Percentiles rank a stretch among this genome's conserved stretches.
Conservation (phyloP, 2,797 vertebrate genomes). For the Rhodeus uyekii region DNA sequence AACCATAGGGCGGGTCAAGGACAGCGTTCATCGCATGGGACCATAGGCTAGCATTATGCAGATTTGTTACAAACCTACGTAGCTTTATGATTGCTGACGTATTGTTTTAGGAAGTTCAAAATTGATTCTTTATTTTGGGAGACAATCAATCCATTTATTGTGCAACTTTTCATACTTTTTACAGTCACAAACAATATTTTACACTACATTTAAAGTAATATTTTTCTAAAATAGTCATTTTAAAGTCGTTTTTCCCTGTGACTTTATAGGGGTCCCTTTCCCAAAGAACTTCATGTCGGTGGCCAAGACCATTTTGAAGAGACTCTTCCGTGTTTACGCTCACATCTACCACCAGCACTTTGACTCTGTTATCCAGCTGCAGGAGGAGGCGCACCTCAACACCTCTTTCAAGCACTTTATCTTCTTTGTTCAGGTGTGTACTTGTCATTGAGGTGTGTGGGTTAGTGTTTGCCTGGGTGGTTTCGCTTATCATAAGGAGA, state of each 20-base stretch:
- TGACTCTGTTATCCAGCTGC: constrained; percentile 96
- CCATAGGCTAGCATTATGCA: not conserved
- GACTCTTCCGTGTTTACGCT: constrained; percentile 96
- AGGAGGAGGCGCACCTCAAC: constrained; percentile 98
- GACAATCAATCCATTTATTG: no score
- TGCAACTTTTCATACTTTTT: not conserved
- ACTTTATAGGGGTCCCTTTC: constrained; percentile 89
- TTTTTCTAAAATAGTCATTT: not conserved
- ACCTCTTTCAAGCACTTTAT: constrained; percentile 99
- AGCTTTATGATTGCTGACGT: not conserved
- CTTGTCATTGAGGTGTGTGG: not conserved
- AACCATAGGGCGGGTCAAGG: not conserved
- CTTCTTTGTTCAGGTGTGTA: constrained; percentile 94
- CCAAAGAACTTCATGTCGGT: constrained; percentile 99
- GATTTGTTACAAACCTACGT: not conserved
- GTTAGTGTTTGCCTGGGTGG: not conserved
- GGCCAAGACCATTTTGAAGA: constrained; percentile 98
- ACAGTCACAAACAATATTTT: not conserved
- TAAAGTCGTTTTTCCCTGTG: not conserved
- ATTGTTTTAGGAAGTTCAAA: no score
- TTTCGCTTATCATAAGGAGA: not conserved
- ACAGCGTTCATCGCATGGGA: not conserved
- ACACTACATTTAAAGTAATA: not conserved
- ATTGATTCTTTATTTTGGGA: no score
- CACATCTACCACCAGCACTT: constrained; percentile 99